These are phyloP conservation scores for Cordilura impudica DNA, from an alignment of 2,888 invertebrate genomes.

Conservation along the genomic window DNA sequence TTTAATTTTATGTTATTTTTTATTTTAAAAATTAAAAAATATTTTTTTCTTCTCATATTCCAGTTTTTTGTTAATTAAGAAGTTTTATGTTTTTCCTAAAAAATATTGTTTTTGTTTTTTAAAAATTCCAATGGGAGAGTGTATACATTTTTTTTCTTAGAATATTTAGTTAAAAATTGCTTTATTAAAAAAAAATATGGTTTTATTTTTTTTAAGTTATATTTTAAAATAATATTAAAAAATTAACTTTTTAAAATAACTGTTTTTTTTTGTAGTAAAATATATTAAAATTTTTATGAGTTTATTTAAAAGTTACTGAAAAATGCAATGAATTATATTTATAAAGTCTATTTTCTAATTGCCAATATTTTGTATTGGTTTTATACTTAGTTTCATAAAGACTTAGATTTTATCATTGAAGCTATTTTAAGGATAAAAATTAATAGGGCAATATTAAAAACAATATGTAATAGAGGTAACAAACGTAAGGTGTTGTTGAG, in stretches of 20 bases:
- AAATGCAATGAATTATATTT: constrained; percentile 65
- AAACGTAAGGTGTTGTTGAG: neutral
- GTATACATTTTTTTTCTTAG: constrained; percentile 56
- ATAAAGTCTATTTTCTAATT: constrained; percentile 67
- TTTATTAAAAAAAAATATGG: constrained; percentile 53
- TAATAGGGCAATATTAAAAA: constrained; percentile 21
- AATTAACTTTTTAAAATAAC: constrained; percentile 52
- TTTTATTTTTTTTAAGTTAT: constrained; percentile 36
- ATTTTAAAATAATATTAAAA: constrained; percentile 46
- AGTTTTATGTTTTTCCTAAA: constrained; percentile 33
- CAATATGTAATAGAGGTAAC: neutral
- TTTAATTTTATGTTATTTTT: neutral
- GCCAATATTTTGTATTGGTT: constrained; percentile 61
- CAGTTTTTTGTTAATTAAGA: constrained; percentile 37
- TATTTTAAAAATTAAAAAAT: constrained; percentile 5
- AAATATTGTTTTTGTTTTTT: constrained; percentile 43
- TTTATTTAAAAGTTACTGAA: constrained; percentile 68
- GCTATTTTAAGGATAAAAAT: neutral
- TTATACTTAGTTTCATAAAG: constrained; percentile 23
- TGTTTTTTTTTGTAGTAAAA: constrained; percentile 43
- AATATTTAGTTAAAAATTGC: constrained; percentile 62
- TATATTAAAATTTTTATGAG: constrained; percentile 51
- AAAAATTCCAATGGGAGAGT: constrained; percentile 61
- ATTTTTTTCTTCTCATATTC: neutral
- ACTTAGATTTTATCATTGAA: neutral